Evolutionary conservation across 2,888 invertebrate genomes (phyloP).

Genomic region (Endotricha flammealis): DNA sequence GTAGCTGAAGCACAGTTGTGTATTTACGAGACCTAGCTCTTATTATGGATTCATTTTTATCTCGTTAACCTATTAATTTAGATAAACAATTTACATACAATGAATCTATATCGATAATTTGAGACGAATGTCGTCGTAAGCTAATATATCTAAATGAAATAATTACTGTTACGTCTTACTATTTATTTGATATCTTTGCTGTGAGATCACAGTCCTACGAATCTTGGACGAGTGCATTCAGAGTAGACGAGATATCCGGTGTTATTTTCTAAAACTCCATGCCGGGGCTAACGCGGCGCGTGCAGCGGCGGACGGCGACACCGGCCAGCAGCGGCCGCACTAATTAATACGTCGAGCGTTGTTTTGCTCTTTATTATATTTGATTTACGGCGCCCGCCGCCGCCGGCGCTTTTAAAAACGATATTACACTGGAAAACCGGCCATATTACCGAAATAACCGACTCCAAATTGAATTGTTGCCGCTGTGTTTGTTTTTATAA

Average conservation of each 20-base stretch:
- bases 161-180: no score
- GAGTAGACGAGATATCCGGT: no score
- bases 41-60: no score
- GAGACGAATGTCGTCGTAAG: no score
- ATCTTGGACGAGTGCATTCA: no score
- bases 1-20: background rate
- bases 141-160: no score
- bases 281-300: conserved; percentile 23
- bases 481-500: conserved; percentile 54
- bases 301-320: conserved; percentile 16
- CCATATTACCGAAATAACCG: conserved; percentile 56
- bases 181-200: no score
- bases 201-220: no score
- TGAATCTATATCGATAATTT: no score
- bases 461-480: conserved; percentile 56
- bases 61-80: no score
- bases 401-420: conserved; percentile 54
- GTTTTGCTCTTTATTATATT: conserved; percentile 63
- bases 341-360: conserved; percentile 62
- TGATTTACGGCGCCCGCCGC: conserved; percentile 52
- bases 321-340: conserved; percentile 26
- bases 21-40: no score
- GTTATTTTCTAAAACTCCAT: conserved; percentile 57
- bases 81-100: no score
- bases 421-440: conserved; percentile 48